Evolutionary conservation across 2,888 invertebrate genomes (phyloP).

Genomic region (Fragum fragum): DNA sequence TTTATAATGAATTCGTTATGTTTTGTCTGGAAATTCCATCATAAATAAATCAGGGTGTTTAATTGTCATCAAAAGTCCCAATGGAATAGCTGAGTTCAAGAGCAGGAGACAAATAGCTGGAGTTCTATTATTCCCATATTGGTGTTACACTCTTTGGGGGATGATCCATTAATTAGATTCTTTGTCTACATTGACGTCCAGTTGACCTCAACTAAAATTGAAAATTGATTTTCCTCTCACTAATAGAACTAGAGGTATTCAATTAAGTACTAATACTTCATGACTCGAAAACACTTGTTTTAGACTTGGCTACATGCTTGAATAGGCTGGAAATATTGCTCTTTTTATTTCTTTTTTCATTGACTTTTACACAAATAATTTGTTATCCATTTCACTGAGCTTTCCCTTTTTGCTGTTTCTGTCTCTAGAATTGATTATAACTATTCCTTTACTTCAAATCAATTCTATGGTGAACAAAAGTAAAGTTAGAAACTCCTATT

Average conservation of each 20-base stretch:
- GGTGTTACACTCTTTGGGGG: conserved; percentile 5
- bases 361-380: not conserved
- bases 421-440: not conserved
- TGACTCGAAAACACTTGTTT: not conserved
- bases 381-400: not conserved
- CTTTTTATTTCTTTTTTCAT: not conserved
- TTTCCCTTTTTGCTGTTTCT: not conserved
- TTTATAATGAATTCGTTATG: not conserved
- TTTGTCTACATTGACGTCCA: conserved; percentile 8
- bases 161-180: conserved; percentile 14
- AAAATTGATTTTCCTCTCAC: conserved; percentile 15
- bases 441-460: too few species aligned
- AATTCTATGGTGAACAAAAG: not conserved
- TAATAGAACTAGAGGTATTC: not conserved
- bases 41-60: conserved; percentile 16
- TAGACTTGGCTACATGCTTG: not conserved
- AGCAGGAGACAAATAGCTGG: conserved; percentile 8
- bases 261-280: conserved; percentile 6
- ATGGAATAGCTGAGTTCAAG: not conserved
- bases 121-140: not conserved
- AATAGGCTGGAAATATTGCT: not conserved
- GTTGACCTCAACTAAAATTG: conserved; percentile 8
- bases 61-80: conserved; percentile 4
- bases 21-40: conserved; percentile 14
- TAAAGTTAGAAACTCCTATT: not conserved